Evolutionary conservation across 2,888 invertebrate genomes (phyloP).

Genomic region (Pilophorus perplexus): DNA sequence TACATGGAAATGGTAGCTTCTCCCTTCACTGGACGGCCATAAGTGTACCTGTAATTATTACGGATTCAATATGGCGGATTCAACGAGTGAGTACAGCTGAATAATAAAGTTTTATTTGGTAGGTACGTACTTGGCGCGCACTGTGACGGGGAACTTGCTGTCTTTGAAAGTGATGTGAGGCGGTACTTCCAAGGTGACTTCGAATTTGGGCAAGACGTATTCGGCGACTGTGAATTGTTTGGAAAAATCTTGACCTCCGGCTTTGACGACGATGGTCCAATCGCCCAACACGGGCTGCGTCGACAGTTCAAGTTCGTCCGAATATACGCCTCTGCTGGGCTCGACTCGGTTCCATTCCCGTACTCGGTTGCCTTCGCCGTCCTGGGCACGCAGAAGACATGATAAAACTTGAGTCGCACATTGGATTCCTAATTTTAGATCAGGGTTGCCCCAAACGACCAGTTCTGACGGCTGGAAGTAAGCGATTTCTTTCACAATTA

Average conservation of each 20-base stretch:
- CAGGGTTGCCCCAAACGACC: too few relatives aligned
- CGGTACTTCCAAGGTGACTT: constrained; percentile 79
- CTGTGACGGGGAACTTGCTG: constrained; percentile 70
- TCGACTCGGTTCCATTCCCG: constrained; percentile 72
- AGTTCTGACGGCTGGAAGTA: too few relatives aligned
- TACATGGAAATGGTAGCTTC: constrained; percentile 80
- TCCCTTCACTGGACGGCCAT: constrained; percentile 82
- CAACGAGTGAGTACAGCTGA: background rate
- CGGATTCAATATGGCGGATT: background rate
- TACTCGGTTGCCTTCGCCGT: constrained; percentile 73
- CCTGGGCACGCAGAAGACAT: too few relatives aligned
- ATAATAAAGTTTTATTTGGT: background rate
- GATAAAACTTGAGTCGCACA: too few relatives aligned
- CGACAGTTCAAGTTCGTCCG: constrained; percentile 72
- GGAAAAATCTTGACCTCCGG: constrained; percentile 64
- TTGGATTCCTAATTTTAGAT: too few relatives aligned
- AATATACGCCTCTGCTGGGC: constrained; percentile 70
- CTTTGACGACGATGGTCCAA: constrained; percentile 75
- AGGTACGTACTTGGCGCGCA: constrained; percentile 72
- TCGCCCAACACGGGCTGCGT: constrained; percentile 80
- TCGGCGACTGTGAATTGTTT: constrained; percentile 81
- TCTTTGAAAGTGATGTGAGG: constrained; percentile 79
- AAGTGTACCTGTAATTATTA: constrained; percentile 65
- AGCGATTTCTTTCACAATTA: too few relatives aligned
- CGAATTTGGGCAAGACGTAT: constrained; percentile 90